phyloP scores from a whole-genome alignment of 2,113 vertebrate species.

The Pomatorhinus ruficollis region DNA sequence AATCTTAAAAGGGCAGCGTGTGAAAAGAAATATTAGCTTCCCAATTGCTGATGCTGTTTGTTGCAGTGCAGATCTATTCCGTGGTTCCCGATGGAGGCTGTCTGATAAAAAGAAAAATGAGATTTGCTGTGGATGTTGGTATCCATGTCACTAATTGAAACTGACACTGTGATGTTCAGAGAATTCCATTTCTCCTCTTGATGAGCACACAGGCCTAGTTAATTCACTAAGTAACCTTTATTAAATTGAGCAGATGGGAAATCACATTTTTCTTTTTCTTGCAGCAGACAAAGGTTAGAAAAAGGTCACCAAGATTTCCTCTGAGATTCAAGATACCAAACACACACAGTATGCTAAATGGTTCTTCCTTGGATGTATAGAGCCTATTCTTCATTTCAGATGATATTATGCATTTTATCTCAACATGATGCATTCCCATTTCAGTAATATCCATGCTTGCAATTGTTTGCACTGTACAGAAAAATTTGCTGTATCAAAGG shows the following conservation, averaged over 20 bases:
- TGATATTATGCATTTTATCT: not conserved
- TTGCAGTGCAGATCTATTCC: not conserved
- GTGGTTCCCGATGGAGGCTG: not conserved
- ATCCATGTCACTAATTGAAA: conserved; percentile 84
- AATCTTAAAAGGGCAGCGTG: not conserved
- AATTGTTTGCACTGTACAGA: not conserved
- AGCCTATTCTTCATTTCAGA: not conserved
- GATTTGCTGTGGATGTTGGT: conserved; percentile 74
- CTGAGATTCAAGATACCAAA: conserved; percentile 33
- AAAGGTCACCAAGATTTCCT: conserved; percentile 63
- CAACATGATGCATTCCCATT: not conserved
- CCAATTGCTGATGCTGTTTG: not conserved
- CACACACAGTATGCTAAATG: not conserved
- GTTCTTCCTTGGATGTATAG: not conserved
- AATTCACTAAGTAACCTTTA: conserved; percentile 82
- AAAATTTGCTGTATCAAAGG: not conserved
- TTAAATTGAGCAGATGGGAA: conserved; percentile 79
- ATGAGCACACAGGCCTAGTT: conserved; percentile 75
- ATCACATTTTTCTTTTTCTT: conserved; percentile 67
- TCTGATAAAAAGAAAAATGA: conserved; percentile 66
- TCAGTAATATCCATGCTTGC: not conserved
- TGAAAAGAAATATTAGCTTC: not conserved
- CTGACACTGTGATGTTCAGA: conserved; percentile 75
- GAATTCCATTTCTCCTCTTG: conserved; percentile 65
- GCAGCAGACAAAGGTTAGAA: conserved; percentile 68